Base-by-base conservation (phyloP, 1,140 invertebrate genomes). In the Dendroctonus valens region DNA sequence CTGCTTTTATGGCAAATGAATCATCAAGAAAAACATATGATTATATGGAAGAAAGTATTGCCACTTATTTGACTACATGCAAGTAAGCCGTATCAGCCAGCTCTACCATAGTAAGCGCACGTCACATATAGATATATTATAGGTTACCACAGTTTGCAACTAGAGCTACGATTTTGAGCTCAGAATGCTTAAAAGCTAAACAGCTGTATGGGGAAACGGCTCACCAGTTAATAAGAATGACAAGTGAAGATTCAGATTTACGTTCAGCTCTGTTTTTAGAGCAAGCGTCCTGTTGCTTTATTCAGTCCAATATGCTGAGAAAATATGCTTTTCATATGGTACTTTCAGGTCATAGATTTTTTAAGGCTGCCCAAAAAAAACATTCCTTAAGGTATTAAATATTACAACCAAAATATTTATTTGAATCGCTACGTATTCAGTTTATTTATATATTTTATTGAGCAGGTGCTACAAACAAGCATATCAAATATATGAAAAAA, bases 271-370 rank as follows among this genome's bases (percentile, higher is more conserved):
- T 99, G 64, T 81, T 98, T 53, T 80, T 99, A 11, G 97, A 99
- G 81, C 96, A 98, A 80, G 95, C 96, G 0, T 90, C 96, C 0
- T 91, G 96, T 75, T 97, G 94, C 77, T 98, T 95, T 76, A 82
- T 98, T 37, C 80, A 83, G 59, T 85, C 83, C 5, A 86, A 87
- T 48, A 91, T 94, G 88, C 86, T 91, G 65, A 83, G 96, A 51
- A 98, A 98, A 79, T 98, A 96, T 79, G 92, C 96, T n/a, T 98
- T 98, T 78, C 94, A 98, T 75, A 91, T 95, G 83, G 94, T 98
- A 14, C 81, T 99, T 11, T 93, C 96, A 52, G 96, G 96, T 5
- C 93, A 97, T 79, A 82, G 95, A 61, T 98, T 87, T 78, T 90
- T 91, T 5, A 97, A 98, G 79, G 91, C 94, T 9, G 91, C 92